Conservation (phyloP, 2,888 invertebrate species). For the Harpalus rufipes region DNA sequence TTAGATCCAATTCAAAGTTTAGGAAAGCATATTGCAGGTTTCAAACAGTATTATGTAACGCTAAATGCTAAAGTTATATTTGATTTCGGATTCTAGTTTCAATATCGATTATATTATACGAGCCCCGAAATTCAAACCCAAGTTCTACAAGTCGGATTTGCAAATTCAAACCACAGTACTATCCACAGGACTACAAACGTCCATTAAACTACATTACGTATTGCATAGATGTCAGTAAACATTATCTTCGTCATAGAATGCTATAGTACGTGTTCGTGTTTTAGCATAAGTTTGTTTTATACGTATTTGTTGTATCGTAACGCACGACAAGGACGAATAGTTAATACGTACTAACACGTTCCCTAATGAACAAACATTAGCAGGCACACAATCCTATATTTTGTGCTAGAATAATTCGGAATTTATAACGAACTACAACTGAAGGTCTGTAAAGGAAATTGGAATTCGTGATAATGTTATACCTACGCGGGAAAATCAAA, state of each 20-base stretch:
- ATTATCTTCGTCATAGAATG: not conserved
- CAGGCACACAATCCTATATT: too few relatives aligned
- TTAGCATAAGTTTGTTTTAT: too few relatives aligned
- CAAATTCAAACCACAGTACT: not conserved
- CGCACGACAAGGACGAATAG: too few relatives aligned
- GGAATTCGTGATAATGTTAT: too few relatives aligned
- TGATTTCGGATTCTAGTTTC: not conserved
- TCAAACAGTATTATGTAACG: not conserved
- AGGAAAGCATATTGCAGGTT: not conserved
- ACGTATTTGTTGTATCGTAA: too few relatives aligned
- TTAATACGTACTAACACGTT: too few relatives aligned
- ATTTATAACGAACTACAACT: too few relatives aligned
- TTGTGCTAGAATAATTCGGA: too few relatives aligned
- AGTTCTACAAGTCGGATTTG: not conserved
- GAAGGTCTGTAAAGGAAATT: too few relatives aligned
- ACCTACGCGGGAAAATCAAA: too few relatives aligned
- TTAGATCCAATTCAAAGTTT: not conserved
- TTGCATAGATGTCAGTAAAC: not conserved
- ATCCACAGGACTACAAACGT: not conserved
- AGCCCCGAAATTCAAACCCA: not conserved
- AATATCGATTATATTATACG: not conserved
- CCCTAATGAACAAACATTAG: too few relatives aligned
- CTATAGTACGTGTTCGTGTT: not conserved
- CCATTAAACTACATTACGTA: not conserved
- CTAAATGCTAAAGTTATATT: not conserved